phyloP scores from a whole-genome alignment of 2,888 invertebrate genomes.

The Cataglyphis rosenhaueri region DNA sequence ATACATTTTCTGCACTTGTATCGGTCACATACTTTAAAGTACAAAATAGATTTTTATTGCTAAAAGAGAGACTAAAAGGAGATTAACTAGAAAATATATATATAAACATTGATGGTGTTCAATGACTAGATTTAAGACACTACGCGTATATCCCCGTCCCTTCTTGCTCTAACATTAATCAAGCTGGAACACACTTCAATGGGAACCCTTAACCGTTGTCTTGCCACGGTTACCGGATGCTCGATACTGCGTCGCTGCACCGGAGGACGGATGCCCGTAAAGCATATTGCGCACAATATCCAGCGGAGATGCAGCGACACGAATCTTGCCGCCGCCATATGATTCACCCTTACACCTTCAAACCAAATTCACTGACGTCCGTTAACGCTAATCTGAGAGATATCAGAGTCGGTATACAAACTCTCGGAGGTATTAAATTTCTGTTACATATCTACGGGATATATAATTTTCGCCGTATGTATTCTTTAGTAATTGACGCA shows the following conservation, averaged over 20 bases:
- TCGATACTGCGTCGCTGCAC: slow-evolving; percentile 30
- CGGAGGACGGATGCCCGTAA: slow-evolving; percentile 64
- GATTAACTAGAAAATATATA: neutral
- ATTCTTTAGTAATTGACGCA: neutral
- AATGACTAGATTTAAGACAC: slow-evolving; percentile 11
- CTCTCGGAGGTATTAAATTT: neutral
- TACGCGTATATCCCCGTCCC: neutral
- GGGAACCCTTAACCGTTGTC: slow-evolving; percentile 40
- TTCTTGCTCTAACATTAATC: slow-evolving; percentile 33
- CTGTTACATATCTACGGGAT: neutral
- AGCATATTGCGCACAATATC: slow-evolving; percentile 66
- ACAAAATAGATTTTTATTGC: slow-evolving; percentile 31
- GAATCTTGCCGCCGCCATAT: slow-evolving; percentile 10
- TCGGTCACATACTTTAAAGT: slow-evolving; percentile 20
- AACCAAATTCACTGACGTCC: slow-evolving; percentile 10
- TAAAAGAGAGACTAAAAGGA: neutral
- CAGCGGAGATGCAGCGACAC: slow-evolving; percentile 31
- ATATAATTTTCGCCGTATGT: neutral
- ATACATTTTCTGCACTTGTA: slow-evolving; percentile 48
- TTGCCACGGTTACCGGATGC: slow-evolving; percentile 53
- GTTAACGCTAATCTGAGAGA: slow-evolving; percentile 41
- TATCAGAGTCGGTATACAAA: slow-evolving; percentile 3
- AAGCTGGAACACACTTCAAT: slow-evolving; percentile 26
- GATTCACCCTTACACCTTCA: slow-evolving; percentile 31
- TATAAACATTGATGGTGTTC: neutral